A percentile compares a stretch with the other conserved stretches of the same genome.
Conservation (phyloP, 1,140 invertebrate genomes). For the Oncopeltus fasciatus region DNA sequence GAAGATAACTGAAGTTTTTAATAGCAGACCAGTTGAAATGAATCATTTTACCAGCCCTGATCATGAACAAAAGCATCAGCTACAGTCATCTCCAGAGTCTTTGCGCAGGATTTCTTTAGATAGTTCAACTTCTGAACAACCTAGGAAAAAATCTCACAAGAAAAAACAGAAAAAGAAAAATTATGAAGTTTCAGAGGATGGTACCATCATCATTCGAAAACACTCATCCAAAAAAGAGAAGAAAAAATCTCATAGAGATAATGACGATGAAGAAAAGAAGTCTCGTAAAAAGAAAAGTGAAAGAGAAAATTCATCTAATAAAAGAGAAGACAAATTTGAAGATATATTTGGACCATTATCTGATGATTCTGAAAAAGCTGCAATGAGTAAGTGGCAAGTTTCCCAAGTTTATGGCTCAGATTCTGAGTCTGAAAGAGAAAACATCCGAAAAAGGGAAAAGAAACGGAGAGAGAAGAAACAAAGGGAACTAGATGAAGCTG, state of each 20-base stretch:
- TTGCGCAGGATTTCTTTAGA: slow-evolving; percentile 21
- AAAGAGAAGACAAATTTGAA: slow-evolving; percentile 63
- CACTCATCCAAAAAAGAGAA: slow-evolving; percentile 29
- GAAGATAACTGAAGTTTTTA: slow-evolving; percentile 3
- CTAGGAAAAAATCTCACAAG: slow-evolving; percentile 55
- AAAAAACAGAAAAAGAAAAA: slow-evolving; percentile 69
- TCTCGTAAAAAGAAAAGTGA: slow-evolving; percentile 30
- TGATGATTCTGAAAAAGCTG: slow-evolving; percentile 41
- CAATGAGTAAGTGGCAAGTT: slow-evolving; percentile 26
- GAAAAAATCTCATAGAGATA: slow-evolving; percentile 23
- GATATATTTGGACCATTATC: slow-evolving; percentile 75
- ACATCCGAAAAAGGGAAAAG: slow-evolving; percentile 44
- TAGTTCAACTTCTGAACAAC: slow-evolving; percentile 15
- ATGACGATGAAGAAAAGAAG: slow-evolving; percentile 40
- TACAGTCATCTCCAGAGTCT: slow-evolving; percentile 15
- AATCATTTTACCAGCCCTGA: slow-evolving; percentile 16
- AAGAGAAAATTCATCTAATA: slow-evolving; percentile 25
- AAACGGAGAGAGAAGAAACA: slow-evolving; percentile 46
- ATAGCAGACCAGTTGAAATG: slow-evolving; percentile 4
- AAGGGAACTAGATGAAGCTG: slow-evolving; percentile 55
- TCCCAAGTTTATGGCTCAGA: slow-evolving; percentile 30
- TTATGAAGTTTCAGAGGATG: slow-evolving; percentile 25
- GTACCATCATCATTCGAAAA: slow-evolving; percentile 24
- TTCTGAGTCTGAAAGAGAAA: slow-evolving; percentile 28
- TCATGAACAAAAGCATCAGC: slow-evolving; percentile 12